Evolutionary conservation across 1,140 invertebrate species (phyloP), one percentile per base, ranked within the genome.

Genomic region (Pseudomyrmex pallidus): DNA sequence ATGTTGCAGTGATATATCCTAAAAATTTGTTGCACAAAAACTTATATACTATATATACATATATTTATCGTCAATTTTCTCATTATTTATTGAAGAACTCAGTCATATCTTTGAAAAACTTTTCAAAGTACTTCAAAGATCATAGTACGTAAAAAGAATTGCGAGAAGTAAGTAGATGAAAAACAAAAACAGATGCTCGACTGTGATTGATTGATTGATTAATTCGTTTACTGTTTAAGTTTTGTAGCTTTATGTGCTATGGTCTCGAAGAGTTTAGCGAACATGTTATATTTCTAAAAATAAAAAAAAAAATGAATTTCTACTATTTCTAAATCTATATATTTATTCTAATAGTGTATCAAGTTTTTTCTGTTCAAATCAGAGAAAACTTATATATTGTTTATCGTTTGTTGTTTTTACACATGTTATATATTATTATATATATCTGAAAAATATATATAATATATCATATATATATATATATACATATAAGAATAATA

Each of bases 1-100:
- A 78, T 88, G 86, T 88, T 88, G 70, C 83, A 88, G 84, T 88
- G 82, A 87, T 74, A 88, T 88, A 88, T 82, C 87, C 83, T 76
- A 82, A 83, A 88, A 59, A 85, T 84, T 87, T 46, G 86, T 88
- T 88, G 87, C 84, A 87, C 78, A 87, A 87, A 87, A 54, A 87
- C 50, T 35, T 35, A 35, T 35, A 35, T 35, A 35, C 7, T 35
- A 35, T 35, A 35, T 35, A 35, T 35, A 35, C 35, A 35, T 80
- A 85, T 76, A 70, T 87, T 88, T 84, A 84, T 80, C 62, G 86
- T 52, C 66, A 73, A 87, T 87, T 88, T 74, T 74, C 66, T 77
- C 66, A 82, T 87, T 85, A 85, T 87, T 87, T 87, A 85, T 87
- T 62, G 74, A 67, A 82, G 35, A 74, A 62, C 73, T 82, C 57